Evolutionary conservation across 1,140 invertebrate genomes (phyloP), one percentile per base, ranked within the genome.

Genomic region (Drosophila santomea): DNA sequence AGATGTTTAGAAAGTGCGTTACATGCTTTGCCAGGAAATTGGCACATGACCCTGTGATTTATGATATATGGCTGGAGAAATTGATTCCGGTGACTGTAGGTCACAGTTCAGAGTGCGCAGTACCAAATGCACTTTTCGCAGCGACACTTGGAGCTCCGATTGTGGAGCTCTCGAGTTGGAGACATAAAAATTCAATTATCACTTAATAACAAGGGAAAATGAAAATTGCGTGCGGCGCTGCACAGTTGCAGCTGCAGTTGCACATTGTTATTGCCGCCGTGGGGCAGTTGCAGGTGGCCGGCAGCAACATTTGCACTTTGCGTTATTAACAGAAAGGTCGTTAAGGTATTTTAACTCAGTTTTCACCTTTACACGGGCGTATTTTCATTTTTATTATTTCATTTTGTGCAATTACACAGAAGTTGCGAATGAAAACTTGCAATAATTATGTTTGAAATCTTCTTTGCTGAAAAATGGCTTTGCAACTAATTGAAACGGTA

Each of bases 111-210:
- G 32, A 52, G 50, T 20, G 10, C 15, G 1, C 25, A 60, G 64
- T 66, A 36, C 48, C 4, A 14, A 44, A 8, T 35, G 47, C 5
- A 41, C 12, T 28, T 39, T 57, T 12, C 11, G 35, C 17, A 17
- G 14, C 12, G 14, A 11, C 15, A 32, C 14, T 38, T 47, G 45
- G 20, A 38, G 36, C 47, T 45, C 38, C 41, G 8, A 54, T 55
- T 66, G 63, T 57, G 55, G 57, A 74, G 74, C 60, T 52, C 44
- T 50, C 45, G 54, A 47, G 59, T 66, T 77, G 61, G 47, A 39
- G 72, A 72, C 84, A 83, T 80, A 89, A 89, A 88, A 88, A 84
- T 88, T 89, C 84, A 88, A 88, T 88, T 88, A 88, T 89, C 84
- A 88, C 84, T 88, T 88, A 88, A 89, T 88, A 88, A 88, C 64